These are phyloP conservation scores for Heliconius himera DNA, from an alignment of 1,140 invertebrate genomes.

Conservation along the genomic window DNA sequence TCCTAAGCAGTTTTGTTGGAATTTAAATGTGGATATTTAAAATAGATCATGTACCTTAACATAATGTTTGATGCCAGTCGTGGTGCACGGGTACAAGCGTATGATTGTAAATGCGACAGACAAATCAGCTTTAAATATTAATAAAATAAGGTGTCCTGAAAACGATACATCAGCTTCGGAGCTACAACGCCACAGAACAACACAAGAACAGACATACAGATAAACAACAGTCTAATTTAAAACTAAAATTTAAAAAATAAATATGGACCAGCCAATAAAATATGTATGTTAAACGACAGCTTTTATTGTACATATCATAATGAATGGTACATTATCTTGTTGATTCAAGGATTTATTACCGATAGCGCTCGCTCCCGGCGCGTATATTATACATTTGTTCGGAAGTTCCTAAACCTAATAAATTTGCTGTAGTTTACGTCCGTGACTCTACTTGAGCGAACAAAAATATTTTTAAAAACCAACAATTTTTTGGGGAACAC, in stretches of 20 bases:
- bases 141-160: too few relatives aligned
- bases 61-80: too few relatives aligned
- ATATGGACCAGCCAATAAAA: slow-evolving; percentile 1
- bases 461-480: too few relatives aligned
- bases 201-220: not conserved
- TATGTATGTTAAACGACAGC: slow-evolving; percentile 12
- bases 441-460: not conserved
- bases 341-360: slow-evolving; percentile 13
- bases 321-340: slow-evolving; percentile 11
- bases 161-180: too few relatives aligned
- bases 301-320: slow-evolving; percentile 11
- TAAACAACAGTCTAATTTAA: not conserved
- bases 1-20: not conserved
- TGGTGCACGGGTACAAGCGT: too few relatives aligned
- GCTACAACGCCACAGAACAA: too few relatives aligned
- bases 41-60: not conserved
- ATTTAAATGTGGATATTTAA: not conserved
- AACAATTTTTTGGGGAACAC: too few relatives aligned
- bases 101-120: too few relatives aligned
- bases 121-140: too few relatives aligned
- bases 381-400: not conserved
- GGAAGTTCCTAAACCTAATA: not conserved
- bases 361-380: not conserved
- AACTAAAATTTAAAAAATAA: not conserved
- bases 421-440: not conserved